Base-by-base conservation (phyloP, 2,113 vertebrate species). In the Sapajus apella region DNA sequence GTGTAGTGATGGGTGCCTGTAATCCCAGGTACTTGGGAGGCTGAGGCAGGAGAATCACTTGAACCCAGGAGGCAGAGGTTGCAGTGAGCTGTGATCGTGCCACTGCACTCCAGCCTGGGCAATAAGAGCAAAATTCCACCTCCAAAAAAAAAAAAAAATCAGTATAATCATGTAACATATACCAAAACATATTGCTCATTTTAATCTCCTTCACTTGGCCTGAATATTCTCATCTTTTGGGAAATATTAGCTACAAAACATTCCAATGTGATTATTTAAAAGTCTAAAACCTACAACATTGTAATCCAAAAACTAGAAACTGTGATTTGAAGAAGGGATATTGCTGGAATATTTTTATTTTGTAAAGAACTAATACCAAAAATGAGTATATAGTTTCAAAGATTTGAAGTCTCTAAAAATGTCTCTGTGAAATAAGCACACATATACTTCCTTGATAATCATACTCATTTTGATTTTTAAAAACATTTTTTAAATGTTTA, bases 221-320 rank as follows among this genome's bases (percentile, higher is more conserved):
- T 96, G 68, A 96, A 96, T 94, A 96, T 80, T 94, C 83, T 97
- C 84, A 91, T 40, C 70, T 94, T 96, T 83, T 87, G 91, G 96
- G 94, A 98, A 97, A 91, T 87, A 85, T 64, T 97, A 98, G 92
- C 77, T 97, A 88, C 68, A 96, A 97, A 97, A 95, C 82, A 92
- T 2, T 4, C 58, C 58, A 84, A 64, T 95, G 96, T 97, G 93
- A 98, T 96, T 97, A 98, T 97, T 98, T 97, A 98, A 95, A 90
- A 94, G 35, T 82, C 56, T 97, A 4, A 1, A 95, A 94, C 86
- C 97, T 98, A 97, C 66, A 98, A 83, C 73, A 92, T 55, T 97
- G 61, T 85, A 93, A 96, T 97, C 43, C 96, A 96, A 97, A 97
- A 88, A 96, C 58, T 97, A 75, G 84, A 96, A 96, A 66, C 90